Conservation (phyloP, 2,888 invertebrate genomes). For the Pterobdella sp. region DNA sequence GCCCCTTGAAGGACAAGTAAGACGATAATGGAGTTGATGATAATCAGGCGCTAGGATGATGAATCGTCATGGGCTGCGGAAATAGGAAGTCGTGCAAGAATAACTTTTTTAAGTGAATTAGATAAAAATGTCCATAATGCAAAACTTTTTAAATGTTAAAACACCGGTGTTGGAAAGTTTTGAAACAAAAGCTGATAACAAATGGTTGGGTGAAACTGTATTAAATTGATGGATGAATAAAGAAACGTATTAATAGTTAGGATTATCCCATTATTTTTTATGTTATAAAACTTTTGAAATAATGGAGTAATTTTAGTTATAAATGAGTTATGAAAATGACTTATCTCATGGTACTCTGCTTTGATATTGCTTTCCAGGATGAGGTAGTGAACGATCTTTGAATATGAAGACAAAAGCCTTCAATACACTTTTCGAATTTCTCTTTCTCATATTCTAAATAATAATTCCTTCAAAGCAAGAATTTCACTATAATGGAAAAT, state of each 20-base stretch:
- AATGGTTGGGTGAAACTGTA: not conserved
- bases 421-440: not conserved
- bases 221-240: constrained; percentile 1
- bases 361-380: constrained; percentile 1
- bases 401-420: not conserved
- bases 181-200: not conserved
- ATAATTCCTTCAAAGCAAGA: too few relatives aligned
- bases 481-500: too few relatives aligned
- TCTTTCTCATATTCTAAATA: too few relatives aligned
- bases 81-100: constrained; percentile 3
- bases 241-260: not conserved
- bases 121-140: too few relatives aligned
- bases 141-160: not conserved
- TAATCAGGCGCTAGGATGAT: constrained; percentile 1
- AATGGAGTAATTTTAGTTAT: not conserved
- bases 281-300: not conserved
- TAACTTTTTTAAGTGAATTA: too few relatives aligned
- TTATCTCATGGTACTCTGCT: not conserved
- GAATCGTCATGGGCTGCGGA: not conserved
- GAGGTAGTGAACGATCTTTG: not conserved
- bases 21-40: constrained; percentile 7
- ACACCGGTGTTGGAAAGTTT: not conserved
- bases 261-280: not conserved
- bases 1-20: constrained; percentile 10
- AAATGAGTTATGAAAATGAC: not conserved